Conservation (phyloP, 2,113 vertebrate genomes). For the Rhipidura dahli region DNA sequence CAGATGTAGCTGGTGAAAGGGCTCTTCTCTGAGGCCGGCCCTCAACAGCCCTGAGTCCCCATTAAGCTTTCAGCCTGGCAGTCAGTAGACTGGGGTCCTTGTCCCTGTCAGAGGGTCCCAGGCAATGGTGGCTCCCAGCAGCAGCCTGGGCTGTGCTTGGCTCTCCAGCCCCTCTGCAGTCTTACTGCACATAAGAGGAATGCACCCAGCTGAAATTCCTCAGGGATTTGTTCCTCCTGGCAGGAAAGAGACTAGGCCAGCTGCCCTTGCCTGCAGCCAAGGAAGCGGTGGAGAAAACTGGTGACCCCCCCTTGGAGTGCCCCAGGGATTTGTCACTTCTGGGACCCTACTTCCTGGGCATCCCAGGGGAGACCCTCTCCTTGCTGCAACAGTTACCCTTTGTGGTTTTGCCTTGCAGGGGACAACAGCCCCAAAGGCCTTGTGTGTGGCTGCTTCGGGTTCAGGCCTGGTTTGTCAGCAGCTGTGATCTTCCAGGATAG, state of each 20-base stretch:
- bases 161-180: neutral
- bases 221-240: constrained; percentile 14
- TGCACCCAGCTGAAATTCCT: neutral
- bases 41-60: neutral
- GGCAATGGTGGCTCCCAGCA: rapidly evolving
- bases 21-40: neutral
- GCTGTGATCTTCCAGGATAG: neutral
- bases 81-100: rapidly evolving
- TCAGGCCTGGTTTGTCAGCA: neutral
- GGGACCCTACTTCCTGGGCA: neutral
- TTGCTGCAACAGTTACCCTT: neutral
- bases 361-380: neutral
- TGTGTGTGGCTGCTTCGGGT: rapidly evolving
- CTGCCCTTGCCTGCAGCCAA: neutral
- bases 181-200: neutral
- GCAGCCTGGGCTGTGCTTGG: neutral
- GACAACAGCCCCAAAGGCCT: neutral
- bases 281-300: neutral
- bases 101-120: neutral
- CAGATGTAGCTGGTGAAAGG: neutral
- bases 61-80: neutral
- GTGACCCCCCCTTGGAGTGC: rapidly evolving
- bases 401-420: neutral
- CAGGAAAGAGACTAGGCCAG: neutral
- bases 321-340: neutral